Conservation (phyloP, 2,113 vertebrate species). For the Corythaeola cristata region DNA sequence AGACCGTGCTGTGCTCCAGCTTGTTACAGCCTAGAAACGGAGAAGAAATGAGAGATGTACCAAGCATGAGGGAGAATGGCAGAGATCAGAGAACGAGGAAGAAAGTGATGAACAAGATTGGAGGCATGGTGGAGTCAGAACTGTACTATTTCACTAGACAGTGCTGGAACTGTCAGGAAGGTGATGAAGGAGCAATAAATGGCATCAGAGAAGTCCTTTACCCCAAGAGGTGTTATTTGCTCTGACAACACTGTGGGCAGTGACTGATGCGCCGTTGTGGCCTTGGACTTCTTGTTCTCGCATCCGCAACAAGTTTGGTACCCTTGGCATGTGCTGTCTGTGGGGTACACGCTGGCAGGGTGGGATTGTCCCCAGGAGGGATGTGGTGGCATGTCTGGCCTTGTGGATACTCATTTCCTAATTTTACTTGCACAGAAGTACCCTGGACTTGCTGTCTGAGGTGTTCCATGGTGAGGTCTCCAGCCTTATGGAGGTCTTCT, state of each 20-base stretch:
- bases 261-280: background rate
- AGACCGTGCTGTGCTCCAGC: background rate
- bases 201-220: background rate
- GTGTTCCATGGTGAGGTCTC: background rate
- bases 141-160: no score
- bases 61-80: background rate
- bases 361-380: background rate
- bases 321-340: background rate
- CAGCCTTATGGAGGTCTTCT: background rate
- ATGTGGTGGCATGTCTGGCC: background rate
- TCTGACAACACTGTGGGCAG: background rate
- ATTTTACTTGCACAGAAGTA: background rate
- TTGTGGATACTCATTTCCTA: background rate
- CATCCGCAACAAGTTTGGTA: background rate
- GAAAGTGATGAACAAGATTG: background rate
- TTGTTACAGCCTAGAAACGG: background rate
- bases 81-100: background rate
- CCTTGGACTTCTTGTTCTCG: background rate
- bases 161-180: background rate
- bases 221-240: no score
- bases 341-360: no score
- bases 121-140: background rate
- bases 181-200: background rate
- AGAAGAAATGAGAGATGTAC: background rate
- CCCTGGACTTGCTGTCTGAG: background rate